Base-by-base conservation (phyloP, 2,113 vertebrate species). In the Todiramphus chloris region DNA sequence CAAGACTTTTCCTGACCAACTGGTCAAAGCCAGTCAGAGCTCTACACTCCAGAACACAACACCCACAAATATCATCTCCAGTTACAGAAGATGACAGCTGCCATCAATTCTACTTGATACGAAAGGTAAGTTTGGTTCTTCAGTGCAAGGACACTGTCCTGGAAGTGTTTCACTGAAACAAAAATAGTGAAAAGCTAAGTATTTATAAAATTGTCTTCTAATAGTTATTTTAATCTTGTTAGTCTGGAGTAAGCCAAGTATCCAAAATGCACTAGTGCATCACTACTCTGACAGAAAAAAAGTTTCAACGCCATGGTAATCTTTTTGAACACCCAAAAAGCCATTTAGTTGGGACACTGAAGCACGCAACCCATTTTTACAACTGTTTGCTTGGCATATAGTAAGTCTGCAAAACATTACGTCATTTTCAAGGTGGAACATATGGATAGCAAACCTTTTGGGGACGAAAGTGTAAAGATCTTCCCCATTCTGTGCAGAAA, bases 401-500 rank as follows among this genome's bases (percentile, higher is more conserved):
- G 82, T 66, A 95, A 83, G 41, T 67, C 67, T 91, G 93, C 87
- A 96, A 96, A 93, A 95, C 94, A 95, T 89, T 44, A 81, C 5
- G 89, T 96, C 48, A 96, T 94, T 96, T 84, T 91, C 84, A 93
- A 94, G 91, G 87, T 55, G 87, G 89, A 96, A 96, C 91, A 92
- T 76, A 95, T 5, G 68, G 79, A 96, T 94, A 94, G 95, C 95
- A 96, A 97, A 96, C 91, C 94, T 95, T 95, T 94, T 96, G 95
- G 94, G 91, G 94, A 94, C 66, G 77, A 76, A 84, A 95, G 93
- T 75, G 93, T 90, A 95, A 97, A 95, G 84, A 96, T 97, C 96
- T 93, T 96, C 93, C 97, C 94, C 90, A 96, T 96, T 95, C 93
- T 97, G 94, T 94, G 94, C 89, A 93, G 96, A 96, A 89, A 97